Percentiles rank a stretch among this genome's conserved stretches.
Conservation (phyloP, 2,113 vertebrate genomes). For the Heteronetta atricapilla region DNA sequence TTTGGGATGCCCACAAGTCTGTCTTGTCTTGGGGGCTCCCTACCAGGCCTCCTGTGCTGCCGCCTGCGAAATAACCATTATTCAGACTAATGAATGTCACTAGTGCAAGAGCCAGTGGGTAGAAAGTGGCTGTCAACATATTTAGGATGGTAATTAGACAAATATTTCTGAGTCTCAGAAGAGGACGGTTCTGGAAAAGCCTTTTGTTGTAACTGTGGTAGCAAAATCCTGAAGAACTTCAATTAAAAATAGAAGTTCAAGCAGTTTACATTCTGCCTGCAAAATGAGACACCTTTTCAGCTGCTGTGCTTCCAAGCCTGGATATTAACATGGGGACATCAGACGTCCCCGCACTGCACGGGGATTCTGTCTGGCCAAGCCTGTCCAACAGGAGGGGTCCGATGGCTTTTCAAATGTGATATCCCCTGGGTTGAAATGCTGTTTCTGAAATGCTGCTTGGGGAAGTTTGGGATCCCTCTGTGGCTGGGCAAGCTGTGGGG, state of each 20-base stretch:
- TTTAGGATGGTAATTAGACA: slow-evolving; percentile 36
- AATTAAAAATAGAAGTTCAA: background rate
- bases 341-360: fast-evolving
- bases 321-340: background rate
- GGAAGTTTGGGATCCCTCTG: background rate
- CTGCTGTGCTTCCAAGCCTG: background rate
- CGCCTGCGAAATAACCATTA: slow-evolving; percentile 55
- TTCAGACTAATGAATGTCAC: slow-evolving; percentile 43
- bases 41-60: slow-evolving; percentile 5
- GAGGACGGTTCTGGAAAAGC: background rate
- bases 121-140: slow-evolving; percentile 26
- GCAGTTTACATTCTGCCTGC: background rate
- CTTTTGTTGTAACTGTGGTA: background rate
- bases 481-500: background rate
- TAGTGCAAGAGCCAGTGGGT: background rate
- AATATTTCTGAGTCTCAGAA: background rate
- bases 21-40: background rate
- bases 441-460: background rate
- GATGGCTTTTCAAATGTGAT: background rate
- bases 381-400: background rate
- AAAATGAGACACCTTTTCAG: background rate
- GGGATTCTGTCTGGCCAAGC: background rate
- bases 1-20: slow-evolving; percentile 46
- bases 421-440: background rate
- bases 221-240: background rate